Conservation (phyloP, 2,888 invertebrate genomes). For the Harmothoe impar region DNA sequence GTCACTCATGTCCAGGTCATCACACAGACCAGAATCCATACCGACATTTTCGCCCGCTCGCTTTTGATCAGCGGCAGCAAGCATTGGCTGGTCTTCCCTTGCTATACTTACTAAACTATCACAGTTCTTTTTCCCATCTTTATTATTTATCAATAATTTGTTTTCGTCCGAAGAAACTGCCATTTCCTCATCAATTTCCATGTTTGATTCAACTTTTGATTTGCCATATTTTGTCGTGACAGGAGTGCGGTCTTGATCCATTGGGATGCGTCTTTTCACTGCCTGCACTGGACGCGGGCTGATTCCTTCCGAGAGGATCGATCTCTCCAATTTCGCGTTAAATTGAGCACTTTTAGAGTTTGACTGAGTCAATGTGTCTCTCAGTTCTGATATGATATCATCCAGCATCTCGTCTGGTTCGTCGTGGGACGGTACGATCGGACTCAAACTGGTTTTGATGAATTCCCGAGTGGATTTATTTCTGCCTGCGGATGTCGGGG, state of each 20-base stretch:
- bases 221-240: not conserved
- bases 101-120: too few relatives aligned
- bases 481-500: not conserved
- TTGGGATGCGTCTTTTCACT: constrained; percentile 19
- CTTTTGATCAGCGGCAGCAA: too few relatives aligned
- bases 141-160: too few relatives aligned
- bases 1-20: constrained; percentile 29
- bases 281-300: constrained; percentile 13
- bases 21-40: not conserved
- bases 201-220: not conserved
- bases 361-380: not conserved
- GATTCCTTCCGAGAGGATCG: constrained; percentile 11
- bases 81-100: too few relatives aligned
- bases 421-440: not conserved
- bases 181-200: not conserved
- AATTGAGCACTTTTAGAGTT: not conserved
- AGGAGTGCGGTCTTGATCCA: not conserved
- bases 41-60: too few relatives aligned
- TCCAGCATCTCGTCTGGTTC: constrained; percentile 60
- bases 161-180: too few relatives aligned
- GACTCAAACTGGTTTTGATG: not conserved
- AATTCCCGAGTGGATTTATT: not conserved
- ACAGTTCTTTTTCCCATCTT: too few relatives aligned
- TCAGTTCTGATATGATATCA: constrained; percentile 57
- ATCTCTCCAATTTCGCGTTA: not conserved